Evolutionary conservation across 1,140 invertebrate genomes (phyloP), one percentile per base, ranked within the genome.

Genomic region (Heterodera schachtii): DNA sequence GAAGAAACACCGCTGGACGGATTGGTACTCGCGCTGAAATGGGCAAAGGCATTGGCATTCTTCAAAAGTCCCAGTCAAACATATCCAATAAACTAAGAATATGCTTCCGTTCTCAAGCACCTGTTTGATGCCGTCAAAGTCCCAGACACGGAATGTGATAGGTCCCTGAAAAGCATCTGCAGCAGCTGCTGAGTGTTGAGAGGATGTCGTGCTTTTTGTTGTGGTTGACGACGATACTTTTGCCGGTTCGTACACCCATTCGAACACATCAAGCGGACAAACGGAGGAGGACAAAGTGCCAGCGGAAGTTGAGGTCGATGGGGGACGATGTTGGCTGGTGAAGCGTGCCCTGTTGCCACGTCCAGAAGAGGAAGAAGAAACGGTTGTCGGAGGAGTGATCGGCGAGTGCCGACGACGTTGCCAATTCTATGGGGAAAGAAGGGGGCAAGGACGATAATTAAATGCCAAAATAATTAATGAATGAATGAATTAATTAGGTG

Each of bases 1-100:
- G 16, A 99, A 91, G 90, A 99, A 99, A 90, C 98, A 99, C 87
- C 98, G 96, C 92, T 98, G 97, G 1, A 97, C 98, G 0, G 96
- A 95, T 90, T 98, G 98, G 89, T 96, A 96, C 90, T 97, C 96
- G 87, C 94, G 93, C 85, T 91, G 81, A 77, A 85, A 82, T 31
- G 52, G 3, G 41, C 8, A 7, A 69, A 8, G 19, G 7, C 41
- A 43, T 8, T 69, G 67, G 1, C 6, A 69, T 8, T 69, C n/a
- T n/a, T n/a, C n/a, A n/a, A n/a, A n/a, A n/a, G n/a, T n/a, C 31
- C 31, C 31, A n/a, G 31, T 31, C 31, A 31, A 31, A 31, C 31
- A 31, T 31, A 31, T 31, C 31, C 31, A 31, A 21, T 69, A 9
- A 19, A 43, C 2, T 43, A 1, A 1, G n/a, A n/a, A 69, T 21